phyloP scores from a whole-genome alignment of 1,140 invertebrate species.

The Drosophila obscura region DNA sequence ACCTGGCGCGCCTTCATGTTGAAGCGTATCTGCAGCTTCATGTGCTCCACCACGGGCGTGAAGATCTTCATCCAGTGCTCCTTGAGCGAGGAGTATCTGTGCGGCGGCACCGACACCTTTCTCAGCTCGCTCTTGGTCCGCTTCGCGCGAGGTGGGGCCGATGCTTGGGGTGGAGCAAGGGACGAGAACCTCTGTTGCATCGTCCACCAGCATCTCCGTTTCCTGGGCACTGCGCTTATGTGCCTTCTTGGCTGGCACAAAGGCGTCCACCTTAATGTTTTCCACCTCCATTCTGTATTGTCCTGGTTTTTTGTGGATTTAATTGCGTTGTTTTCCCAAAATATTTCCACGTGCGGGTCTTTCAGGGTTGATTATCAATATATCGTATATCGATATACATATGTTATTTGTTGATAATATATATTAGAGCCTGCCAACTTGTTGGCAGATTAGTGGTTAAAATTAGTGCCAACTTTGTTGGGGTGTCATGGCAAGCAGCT shows the following conservation, averaged over 20 bases:
- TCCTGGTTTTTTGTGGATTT: background rate
- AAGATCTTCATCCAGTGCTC: slow-evolving; percentile 99
- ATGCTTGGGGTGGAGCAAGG: slow-evolving; percentile 48
- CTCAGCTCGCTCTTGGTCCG: slow-evolving; percentile 86
- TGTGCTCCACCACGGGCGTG: slow-evolving; percentile 96
- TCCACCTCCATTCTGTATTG: slow-evolving; percentile 61
- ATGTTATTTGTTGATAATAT: too few species aligned
- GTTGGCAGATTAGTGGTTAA: too few species aligned
- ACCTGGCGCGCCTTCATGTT: slow-evolving; percentile 94
- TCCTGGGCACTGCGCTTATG: slow-evolving; percentile 84
- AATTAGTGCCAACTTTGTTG: too few species aligned
- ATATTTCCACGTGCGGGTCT: slow-evolving; percentile 34
- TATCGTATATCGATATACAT: too few species aligned
- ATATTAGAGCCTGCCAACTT: too few species aligned
- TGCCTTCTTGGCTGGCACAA: slow-evolving; percentile 85
- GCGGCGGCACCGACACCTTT: slow-evolving; percentile 87
- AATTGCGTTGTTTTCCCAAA: slow-evolving; percentile 37
- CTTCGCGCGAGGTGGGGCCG: slow-evolving; percentile 84
- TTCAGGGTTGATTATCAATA: too few species aligned
- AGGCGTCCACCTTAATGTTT: slow-evolving; percentile 86
- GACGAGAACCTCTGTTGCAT: slow-evolving; percentile 86
- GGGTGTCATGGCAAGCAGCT: slow-evolving; percentile 5
- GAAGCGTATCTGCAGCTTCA: slow-evolving; percentile 97
- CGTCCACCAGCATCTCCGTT: slow-evolving; percentile 86
- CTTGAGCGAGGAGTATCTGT: slow-evolving; percentile 96